A percentile compares a stretch with the other conserved stretches of the same genome.
Evolutionary conservation across 2,888 invertebrate species (phyloP).

Genomic region (Thysanoteuthis rhombus): DNA sequence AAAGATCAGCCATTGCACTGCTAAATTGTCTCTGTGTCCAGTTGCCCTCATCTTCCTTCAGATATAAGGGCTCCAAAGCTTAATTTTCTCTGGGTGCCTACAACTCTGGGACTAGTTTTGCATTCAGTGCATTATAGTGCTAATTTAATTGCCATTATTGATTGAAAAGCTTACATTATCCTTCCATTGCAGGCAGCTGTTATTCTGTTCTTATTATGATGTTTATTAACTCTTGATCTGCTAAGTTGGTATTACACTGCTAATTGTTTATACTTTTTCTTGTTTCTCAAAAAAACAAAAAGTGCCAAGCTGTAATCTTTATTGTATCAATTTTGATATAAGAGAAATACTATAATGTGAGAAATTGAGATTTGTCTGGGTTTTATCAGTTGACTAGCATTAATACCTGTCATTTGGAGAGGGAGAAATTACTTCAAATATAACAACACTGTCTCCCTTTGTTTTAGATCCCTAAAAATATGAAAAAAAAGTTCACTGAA

Average conservation of each 20-base stretch:
- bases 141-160: neutral
- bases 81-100: no score
- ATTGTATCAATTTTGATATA: neutral
- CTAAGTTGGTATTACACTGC: neutral
- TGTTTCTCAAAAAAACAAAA: neutral
- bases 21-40: no score
- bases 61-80: no score
- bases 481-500: no score
- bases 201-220: neutral
- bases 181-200: neutral
- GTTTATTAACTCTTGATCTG: neutral
- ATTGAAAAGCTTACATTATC: neutral
- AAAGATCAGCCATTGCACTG: no score
- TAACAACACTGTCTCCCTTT: no score
- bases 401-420: no score
- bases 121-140: neutral
- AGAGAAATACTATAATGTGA: neutral
- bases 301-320: neutral
- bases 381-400: neutral
- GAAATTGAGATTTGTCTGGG: conserved; percentile 12
- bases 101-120: neutral
- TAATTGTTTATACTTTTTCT: neutral
- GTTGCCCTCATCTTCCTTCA: no score
- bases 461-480: no score
- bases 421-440: no score